Base-by-base conservation (phyloP, 2,113 vertebrate genomes). In the Cettia cetti region DNA sequence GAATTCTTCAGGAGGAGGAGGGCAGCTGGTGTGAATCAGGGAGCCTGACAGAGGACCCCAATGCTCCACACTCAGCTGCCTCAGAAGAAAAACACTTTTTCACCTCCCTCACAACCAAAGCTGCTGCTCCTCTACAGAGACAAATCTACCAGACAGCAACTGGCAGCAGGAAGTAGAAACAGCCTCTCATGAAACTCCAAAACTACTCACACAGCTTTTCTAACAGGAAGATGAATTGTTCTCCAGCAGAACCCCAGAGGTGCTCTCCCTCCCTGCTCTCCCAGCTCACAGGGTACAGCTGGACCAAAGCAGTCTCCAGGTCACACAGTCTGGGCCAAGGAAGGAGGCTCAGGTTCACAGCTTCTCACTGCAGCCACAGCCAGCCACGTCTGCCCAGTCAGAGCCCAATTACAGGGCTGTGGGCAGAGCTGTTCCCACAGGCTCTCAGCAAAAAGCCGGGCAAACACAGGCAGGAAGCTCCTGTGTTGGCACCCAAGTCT, bases 341-440 rank as follows among this genome's bases (percentile, higher is more conserved):
- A 88, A 57, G n/a, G 69, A 70, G 50, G n/a, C 54, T 44, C 45
- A 16, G 33, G 45, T 64, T 79, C 75, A 84, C 56, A 75, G 86
- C 78, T 91, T 56, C 74, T 72, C 65, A 24, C 65, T 42, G 49
- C 1, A 2, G 49, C 82, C 83, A 74, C 68, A 54, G 42, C 6
- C 35, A 89, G 82, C 50, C 88, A 45, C 45, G 21, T 50, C 72
- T 83, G 86, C 40, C 91, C 7, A 23, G 80, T n/a, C 69, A n/a
- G 26, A 83, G 69, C 71, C 44, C 80, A 83, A 60, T 64, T 42
- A 91, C 93, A 94, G 83, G 57, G 70, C 70, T 86, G 87, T 17
- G 84, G 90, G 84, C 84, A 95, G 84, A 89, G 77, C 61, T 70
- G 60, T 7, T 88, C 72, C 94, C 96, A 92, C 76, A 63, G 39